phyloP scores from a whole-genome alignment of 2,113 vertebrate genomes.

The western clawed frog (Xenopus tropicalis) region DNA sequence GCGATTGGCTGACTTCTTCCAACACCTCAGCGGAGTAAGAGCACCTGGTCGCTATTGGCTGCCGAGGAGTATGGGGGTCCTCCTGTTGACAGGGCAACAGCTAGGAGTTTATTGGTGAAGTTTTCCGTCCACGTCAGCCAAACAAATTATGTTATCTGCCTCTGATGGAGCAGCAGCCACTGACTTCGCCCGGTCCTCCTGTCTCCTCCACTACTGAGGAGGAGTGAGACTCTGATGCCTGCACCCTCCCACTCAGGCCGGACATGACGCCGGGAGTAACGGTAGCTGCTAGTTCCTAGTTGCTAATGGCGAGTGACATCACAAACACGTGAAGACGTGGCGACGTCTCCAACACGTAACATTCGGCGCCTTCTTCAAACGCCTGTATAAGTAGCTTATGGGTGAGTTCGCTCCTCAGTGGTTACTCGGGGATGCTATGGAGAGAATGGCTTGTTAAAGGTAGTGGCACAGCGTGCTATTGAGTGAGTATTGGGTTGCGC shows the following conservation, averaged over 20 bases:
- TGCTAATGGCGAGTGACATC: no score
- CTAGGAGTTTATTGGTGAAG: background rate
- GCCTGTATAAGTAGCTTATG: no score
- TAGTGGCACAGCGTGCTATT: no score
- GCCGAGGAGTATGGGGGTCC: background rate
- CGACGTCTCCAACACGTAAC: no score
- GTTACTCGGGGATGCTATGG: no score
- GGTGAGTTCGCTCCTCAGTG: no score
- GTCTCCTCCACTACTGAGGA: constrained; percentile 35
- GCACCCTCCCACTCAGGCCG: constrained; percentile 17
- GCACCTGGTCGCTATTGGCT: constrained; percentile 14
- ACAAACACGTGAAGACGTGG: no score
- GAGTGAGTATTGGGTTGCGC: no score
- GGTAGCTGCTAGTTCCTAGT: no score
- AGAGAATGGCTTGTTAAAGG: no score
- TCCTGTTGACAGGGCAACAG: background rate
- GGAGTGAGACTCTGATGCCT: constrained; percentile 7
- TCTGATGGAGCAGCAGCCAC: constrained; percentile 24
- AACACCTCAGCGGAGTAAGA: constrained; percentile 21
- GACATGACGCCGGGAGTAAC: constrained; percentile 16
- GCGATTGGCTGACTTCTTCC: constrained; percentile 25
- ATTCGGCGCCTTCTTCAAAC: no score
- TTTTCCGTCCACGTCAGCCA: background rate
- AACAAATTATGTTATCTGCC: background rate
- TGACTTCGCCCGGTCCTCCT: constrained; percentile 24